A percentile compares a stretch with the other conserved stretches of the same genome.
Evolutionary conservation across 2,888 invertebrate species (phyloP).

Genomic region (Nephrotoma appendiculata): DNA sequence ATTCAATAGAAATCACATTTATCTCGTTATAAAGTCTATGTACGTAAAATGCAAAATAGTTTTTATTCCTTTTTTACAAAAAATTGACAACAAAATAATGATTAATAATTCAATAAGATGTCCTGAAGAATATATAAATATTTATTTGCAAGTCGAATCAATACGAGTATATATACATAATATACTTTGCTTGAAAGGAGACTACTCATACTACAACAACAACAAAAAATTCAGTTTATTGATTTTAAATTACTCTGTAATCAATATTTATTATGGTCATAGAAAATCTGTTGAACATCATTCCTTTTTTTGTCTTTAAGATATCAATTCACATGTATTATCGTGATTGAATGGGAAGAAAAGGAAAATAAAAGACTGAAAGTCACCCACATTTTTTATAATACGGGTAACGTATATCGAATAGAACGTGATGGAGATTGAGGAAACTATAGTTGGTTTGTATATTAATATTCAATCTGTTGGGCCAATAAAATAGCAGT

Average conservation of each 20-base stretch:
- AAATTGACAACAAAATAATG: not conserved
- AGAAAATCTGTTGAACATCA: not conserved
- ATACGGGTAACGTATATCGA: no score
- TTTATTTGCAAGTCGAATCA: not conserved
- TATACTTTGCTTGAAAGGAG: not conserved
- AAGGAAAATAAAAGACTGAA: no score
- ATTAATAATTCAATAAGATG: not conserved
- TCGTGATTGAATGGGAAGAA: not conserved
- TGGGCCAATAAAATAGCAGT: no score
- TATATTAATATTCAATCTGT: no score
- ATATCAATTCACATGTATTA: not conserved
- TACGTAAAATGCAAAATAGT: not conserved
- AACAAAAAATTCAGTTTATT: not conserved
- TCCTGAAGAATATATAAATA: not conserved
- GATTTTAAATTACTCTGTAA: not conserved
- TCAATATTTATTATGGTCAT: not conserved
- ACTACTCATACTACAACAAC: not conserved
- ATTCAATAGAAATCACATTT: not conserved
- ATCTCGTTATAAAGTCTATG: not conserved
- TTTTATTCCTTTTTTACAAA: not conserved
- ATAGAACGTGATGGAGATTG: no score
- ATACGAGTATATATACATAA: not conserved
- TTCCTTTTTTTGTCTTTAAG: not conserved
- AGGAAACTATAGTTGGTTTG: no score
- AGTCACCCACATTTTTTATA: no score